Evolutionary conservation across 2,888 invertebrate species (phyloP), one percentile per base, ranked within the genome.

Genomic region (Carcina quercana): DNA sequence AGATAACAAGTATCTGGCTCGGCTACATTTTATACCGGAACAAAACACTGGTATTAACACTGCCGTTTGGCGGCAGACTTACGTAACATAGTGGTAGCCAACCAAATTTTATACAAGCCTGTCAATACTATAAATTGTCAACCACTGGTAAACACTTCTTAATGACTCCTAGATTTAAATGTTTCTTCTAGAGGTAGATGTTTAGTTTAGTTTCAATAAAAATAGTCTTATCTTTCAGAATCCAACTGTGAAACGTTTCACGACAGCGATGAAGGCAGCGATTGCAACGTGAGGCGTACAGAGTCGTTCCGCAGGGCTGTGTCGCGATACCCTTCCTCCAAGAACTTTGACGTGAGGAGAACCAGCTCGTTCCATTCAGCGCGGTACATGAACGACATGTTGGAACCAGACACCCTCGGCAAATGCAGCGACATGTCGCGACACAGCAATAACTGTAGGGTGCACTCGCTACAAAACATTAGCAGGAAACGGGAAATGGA

Each of bases 191-290:
- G n/a, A n/a, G n/a, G n/a, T n/a, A n/a, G n/a, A n/a, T n/a, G n/a
- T n/a, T n/a, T n/a, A n/a, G n/a, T n/a, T n/a, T n/a, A n/a, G n/a
- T n/a, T n/a, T n/a, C n/a, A n/a, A n/a, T n/a, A n/a, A n/a, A n/a
- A n/a, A n/a, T n/a, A n/a, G n/a, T n/a, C n/a, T n/a, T 7, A 20
- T 5, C 6, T 5, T 60, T 5, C 59, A 79, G 79, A 79, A 47
- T 75, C 79, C 3, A 79, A 78, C 46, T 83, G 80, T 53, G 82
- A 80, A 38, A 79, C 74, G 0, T 80, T 52, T 40, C 69, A 74
- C 50, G 80, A 72, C 40, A 83, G 83, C 47, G 83, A 83, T 29
- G 83, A 80, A 28, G 75, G 66, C 6, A 83, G 79, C 56, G 82
- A 82, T 15, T 76, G 70, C 48, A 78, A 79, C 43, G 59, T 80